These are phyloP conservation scores for Pelosia muscerda DNA, from an alignment of 2,888 invertebrate species.

Conservation along the genomic window DNA sequence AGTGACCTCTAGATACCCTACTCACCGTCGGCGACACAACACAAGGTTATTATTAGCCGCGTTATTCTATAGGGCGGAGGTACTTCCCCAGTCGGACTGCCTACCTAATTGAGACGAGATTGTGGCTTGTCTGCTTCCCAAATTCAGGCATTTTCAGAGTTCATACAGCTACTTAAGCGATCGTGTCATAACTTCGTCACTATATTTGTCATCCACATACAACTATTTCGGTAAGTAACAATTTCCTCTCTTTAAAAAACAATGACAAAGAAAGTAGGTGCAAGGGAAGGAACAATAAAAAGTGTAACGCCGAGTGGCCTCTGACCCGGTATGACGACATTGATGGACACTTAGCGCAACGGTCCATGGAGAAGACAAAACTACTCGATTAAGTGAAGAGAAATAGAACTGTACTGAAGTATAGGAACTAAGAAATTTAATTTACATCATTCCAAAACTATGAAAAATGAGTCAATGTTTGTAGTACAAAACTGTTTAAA, in stretches of 20 bases:
- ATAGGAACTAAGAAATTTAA: not conserved
- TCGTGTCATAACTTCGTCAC: not conserved
- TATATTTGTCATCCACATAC: not conserved
- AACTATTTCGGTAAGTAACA: not conserved
- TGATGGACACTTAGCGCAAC: conserved; percentile 61
- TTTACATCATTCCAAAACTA: not conserved
- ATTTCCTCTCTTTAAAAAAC: conserved; percentile 10
- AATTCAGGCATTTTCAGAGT: not conserved
- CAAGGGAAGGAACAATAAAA: conserved; percentile 27
- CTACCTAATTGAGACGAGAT: too few species aligned
- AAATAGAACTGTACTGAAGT: too few species aligned
- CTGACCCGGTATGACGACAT: conserved; percentile 59
- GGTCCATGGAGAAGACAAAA: conserved; percentile 55
- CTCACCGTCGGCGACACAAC: too few species aligned
- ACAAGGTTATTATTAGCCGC: too few species aligned
- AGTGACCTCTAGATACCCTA: too few species aligned
- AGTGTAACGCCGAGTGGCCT: conserved; percentile 37
- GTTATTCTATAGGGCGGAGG: too few species aligned
- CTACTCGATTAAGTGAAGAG: conserved; percentile 52
- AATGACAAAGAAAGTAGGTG: conserved; percentile 54
- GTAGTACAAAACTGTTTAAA: not conserved
- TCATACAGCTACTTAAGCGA: not conserved
- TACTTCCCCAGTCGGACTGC: too few species aligned
- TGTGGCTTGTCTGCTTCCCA: not conserved
- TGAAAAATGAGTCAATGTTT: not conserved